Percentiles rank a stretch among this genome's conserved stretches.
phyloP scores from a whole-genome alignment of 2,888 invertebrate genomes.

The Eupithecia abbreviata region DNA sequence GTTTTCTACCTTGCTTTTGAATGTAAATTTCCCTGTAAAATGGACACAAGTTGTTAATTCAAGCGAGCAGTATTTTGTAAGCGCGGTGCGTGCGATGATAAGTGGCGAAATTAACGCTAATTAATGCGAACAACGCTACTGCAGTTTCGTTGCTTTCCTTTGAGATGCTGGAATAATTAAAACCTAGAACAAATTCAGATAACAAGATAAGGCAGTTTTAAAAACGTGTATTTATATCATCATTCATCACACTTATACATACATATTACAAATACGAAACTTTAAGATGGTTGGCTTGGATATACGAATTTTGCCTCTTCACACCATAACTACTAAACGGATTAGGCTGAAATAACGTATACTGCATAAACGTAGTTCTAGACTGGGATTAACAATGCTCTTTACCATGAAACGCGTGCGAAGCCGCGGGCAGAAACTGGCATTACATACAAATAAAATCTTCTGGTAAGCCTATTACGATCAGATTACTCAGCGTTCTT shows the following conservation, averaged over 20 bases:
- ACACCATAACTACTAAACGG: not conserved
- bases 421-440: not conserved
- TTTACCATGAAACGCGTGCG: not conserved
- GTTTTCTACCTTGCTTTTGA: not conserved
- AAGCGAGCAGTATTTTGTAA: slow-evolving; percentile 41
- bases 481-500: slow-evolving; percentile 8
- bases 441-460: not conserved
- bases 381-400: not conserved
- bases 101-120: slow-evolving; percentile 51
- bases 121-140: slow-evolving; percentile 44
- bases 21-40: not conserved
- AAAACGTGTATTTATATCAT: not conserved
- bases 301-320: not conserved
- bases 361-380: not conserved
- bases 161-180: slow-evolving; percentile 15
- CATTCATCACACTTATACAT: not conserved
- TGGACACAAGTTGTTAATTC: not conserved
- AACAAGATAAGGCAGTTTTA: not conserved
- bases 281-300: not conserved
- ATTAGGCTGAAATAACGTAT: not conserved
- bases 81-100: slow-evolving; percentile 47
- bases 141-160: slow-evolving; percentile 36
- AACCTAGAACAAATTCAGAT: slow-evolving; percentile 8
- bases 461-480: slow-evolving; percentile 1
- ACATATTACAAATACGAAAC: not conserved